Evolutionary conservation across 2,888 invertebrate species (phyloP), one percentile per base, ranked within the genome.

Genomic region (Diarsia mendica): DNA sequence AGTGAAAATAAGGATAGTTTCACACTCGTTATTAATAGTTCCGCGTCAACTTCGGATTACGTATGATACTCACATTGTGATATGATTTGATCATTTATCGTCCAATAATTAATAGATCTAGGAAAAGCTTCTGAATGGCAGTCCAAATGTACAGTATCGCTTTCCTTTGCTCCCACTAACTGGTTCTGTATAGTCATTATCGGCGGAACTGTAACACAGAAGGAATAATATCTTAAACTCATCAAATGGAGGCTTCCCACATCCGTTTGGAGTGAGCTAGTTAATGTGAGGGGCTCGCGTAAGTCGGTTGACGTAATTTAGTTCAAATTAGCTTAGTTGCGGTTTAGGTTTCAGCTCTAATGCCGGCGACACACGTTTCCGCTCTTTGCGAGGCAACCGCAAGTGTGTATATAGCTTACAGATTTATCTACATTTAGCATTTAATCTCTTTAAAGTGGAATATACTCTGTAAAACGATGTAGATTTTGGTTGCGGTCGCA

Each of bases 181-280:
- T 98, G 98, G 93, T 98, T 98, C 90, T 97, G 98, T 92, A 98
- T 97, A 96, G 97, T 97, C 92, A 98, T 97, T 97, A 98, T 98
- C 67, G 98, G 98, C 55, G 98, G 97, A 96, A 98, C 98, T 98
- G 97, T 15, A 96, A 95, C 84, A 87, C 83, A 87, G 89, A 88
- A 77, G 53, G n/a, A 71, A 79, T 63, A 60, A 64, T 82, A 63
- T 72, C 66, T 75, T 75, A 63, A 74, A 67, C 53, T 65, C 46
- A 79, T 75, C 69, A 76, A 77, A 65, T 65, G 20, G 48, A 23
- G 48, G 63, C 28, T 55, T 48, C 15, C 11, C 49, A 55, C 58
- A 75, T 67, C 28, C 39, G 60, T 67, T n/a, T 58, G 55, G 33
- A 71, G 58, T 23, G 51, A 76, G 72, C 69, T 74, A 77, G 73